Evolutionary conservation across 2,888 invertebrate genomes (phyloP), one percentile per base, ranked within the genome.

Genomic region (Diplazon laetatorius): DNA sequence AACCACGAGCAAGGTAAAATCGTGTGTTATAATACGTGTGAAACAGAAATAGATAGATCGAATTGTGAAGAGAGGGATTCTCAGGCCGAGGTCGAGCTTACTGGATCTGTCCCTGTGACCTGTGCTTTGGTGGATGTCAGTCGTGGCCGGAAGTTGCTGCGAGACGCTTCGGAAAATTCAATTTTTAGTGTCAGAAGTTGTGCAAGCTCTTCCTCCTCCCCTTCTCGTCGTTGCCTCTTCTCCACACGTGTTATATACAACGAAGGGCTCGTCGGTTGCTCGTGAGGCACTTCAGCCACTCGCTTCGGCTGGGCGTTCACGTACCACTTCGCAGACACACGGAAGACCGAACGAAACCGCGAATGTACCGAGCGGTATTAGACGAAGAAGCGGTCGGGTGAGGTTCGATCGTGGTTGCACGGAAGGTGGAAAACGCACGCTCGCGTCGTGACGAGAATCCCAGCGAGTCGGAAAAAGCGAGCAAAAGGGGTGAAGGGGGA

Each of bases 141-240:
- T 42, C 25, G 16, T 25, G 37, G 70, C 22, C 55, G 52, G 62
- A 59, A 72, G 42, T 48, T 72, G 50, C 52, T n/a, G 16, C 52
- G 50, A 71, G 39, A 20, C 44, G 46, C 37, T 9, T 22, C 8
- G 60, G 63, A 46, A 72, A 79, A 79, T 50, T 80, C 72, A 65
- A 76, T 80, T 80, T 69, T 69, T 73, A 65, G 59, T 66, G 76
- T 80, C 59, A 44, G 73, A 76, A 80, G 52, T 72, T 76, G 2
- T 55, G n/a, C n/a, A 8, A 30, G 55, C 25, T 55, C n/a, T n/a
- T n/a, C n/a, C n/a, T n/a, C n/a, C n/a, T n/a, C 14, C 52, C 4
- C 25, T 25, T n/a, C 48, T 55, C 42, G 16, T 48, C 22, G 48
- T n/a, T 30, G 30, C 18, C 22, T 44, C 62, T 50, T 39, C 46